Percentiles rank a stretch among this genome's conserved stretches.
phyloP scores from a whole-genome alignment of 2,113 vertebrate genomes.

The Leucosticte australis region DNA sequence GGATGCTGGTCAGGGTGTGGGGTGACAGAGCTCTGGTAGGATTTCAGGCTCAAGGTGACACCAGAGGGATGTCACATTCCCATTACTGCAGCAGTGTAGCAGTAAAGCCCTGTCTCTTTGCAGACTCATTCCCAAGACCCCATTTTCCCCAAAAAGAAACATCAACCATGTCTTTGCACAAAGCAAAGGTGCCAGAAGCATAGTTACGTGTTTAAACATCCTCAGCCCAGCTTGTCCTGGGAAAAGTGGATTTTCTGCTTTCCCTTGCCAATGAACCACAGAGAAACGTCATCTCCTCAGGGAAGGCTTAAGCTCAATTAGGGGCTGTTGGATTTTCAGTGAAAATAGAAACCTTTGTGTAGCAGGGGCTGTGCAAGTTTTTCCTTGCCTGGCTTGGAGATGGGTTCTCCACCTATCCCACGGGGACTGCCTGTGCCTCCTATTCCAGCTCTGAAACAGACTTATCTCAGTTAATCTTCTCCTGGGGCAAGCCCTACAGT shows the following conservation, averaged over 20 bases:
- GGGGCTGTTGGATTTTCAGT: not conserved
- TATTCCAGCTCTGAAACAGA: not conserved
- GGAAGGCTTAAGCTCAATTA: not conserved
- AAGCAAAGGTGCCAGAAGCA: not conserved
- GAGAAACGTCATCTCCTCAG: not conserved
- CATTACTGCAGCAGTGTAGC: fast-evolving
- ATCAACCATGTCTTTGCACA: not conserved
- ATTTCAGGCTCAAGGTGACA: not conserved
- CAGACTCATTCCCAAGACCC: not conserved
- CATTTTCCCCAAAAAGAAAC: not conserved
- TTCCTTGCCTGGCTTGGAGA: not conserved
- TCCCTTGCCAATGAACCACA: not conserved
- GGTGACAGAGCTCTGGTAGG: not conserved
- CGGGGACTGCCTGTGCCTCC: not conserved
- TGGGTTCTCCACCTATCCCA: not conserved
- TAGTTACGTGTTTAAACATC: not conserved
- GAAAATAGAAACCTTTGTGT: not conserved
- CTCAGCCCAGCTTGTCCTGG: not conserved
- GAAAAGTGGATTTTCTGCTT: not conserved
- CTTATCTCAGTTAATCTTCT: not conserved
- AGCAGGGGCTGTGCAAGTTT: not conserved
- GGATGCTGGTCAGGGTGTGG: not conserved
- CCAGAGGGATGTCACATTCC: not conserved
- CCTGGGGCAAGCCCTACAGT: not conserved
- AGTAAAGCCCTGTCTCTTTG: not conserved